A percentile compares a stretch with the other conserved stretches of the same genome.
These are phyloP conservation scores for Sebastes oblongus DNA, from an alignment of 2,797 vertebrate species.

Conservation along the genomic window DNA sequence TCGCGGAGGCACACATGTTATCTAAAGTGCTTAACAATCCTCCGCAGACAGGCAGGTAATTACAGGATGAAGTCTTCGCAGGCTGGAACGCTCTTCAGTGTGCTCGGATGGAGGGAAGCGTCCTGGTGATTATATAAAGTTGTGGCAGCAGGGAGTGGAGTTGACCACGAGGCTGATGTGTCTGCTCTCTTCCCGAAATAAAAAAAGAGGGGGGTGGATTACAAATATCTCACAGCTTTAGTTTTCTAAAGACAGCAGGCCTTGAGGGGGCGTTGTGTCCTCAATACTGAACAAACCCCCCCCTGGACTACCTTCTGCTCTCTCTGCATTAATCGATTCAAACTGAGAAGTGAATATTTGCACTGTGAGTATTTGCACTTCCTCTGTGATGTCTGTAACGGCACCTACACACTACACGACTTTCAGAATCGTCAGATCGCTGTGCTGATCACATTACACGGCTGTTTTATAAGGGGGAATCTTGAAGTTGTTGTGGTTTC, in stretches of 20 bases:
- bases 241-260: conserved; percentile 64
- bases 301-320: conserved; percentile 39
- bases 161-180: conserved; percentile 53
- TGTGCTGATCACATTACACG: neutral
- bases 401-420: neutral
- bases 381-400: conserved; percentile 8
- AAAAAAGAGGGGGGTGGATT: conserved; percentile 53
- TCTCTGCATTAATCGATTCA: conserved; percentile 41
- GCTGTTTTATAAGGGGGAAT: neutral
- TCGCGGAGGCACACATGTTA: conserved; percentile 4
- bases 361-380: conserved; percentile 27
- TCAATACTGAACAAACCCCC: conserved; percentile 40
- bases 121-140: conserved; percentile 49
- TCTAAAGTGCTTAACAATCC: conserved; percentile 43
- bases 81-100: neutral
- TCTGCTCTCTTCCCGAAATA: conserved; percentile 60
- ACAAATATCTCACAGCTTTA: conserved; percentile 61
- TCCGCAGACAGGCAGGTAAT: conserved; percentile 39
- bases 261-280: conserved; percentile 65
- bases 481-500: neutral
- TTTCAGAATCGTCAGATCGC: neutral
- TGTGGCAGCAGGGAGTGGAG: conserved; percentile 24
- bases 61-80: conserved; percentile 34
- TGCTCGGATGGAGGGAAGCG: conserved; percentile 1
- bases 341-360: conserved; percentile 42